Base-by-base conservation (phyloP, 2,113 vertebrate species). In the Tragelaphus buxtoni region DNA sequence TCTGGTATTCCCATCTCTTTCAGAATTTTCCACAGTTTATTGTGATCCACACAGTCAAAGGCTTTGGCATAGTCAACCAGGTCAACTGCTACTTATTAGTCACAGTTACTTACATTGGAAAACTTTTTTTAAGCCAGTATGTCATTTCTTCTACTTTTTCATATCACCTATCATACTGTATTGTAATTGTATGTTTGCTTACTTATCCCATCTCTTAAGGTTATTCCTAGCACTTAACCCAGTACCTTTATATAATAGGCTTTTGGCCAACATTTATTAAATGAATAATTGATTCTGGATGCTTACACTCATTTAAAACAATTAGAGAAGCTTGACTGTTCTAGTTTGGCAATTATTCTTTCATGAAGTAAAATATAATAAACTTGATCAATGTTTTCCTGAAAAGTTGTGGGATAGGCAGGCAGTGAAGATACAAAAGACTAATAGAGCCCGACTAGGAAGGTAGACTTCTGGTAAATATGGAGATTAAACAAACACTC, bases 191-290 rank as follows among this genome's bases (percentile, higher is more conserved):
- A 24, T 58, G 26, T 69, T 76, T 92, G n/a, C 26, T 60, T 42
- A 58, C 13, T 85, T 87, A 42, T 83, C 39, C 30, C 81, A 3
- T 79, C 24, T 24, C 35, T 65, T 53, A 39, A 72, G 17, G 28
- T 26, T 47, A 65, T 92, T 91, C 56, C 55, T 77, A 49, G n/a
- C 24, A 26, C 18, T 86, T 90, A 92, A 65, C 63, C 56, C 28
- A 10, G 18, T 69, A 7, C 32, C 42, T 94, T 79, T 76, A 69
- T 83, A 39, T 42, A 49, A 32, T 79, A 60, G 13, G 9, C 60
- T 91, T 65, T 89, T 88, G 6, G 39, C 83, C 92, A 94, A 76
- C 90, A 10, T 91, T 96, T 88, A 85, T 55, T 92, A 76, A 88
- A 42, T 94, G 47, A 94, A 61, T 65, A 93, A 88, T 65, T 88